A percentile compares a stretch with the other conserved stretches of the same genome.
These are phyloP conservation scores for Bubo bubo DNA, from an alignment of 2,113 vertebrate species.

Conservation along the genomic window DNA sequence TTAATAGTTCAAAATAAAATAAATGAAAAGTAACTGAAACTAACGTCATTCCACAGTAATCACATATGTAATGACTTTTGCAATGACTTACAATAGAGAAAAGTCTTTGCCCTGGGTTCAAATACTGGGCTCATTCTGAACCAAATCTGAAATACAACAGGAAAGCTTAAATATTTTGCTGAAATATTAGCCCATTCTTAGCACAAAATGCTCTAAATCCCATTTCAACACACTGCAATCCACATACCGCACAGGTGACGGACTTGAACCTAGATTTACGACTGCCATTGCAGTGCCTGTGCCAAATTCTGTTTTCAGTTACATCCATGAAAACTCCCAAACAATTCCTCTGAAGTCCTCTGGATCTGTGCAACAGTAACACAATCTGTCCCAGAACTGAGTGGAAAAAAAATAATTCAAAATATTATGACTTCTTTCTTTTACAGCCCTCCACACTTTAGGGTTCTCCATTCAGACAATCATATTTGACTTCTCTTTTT, in stretches of 20 bases:
- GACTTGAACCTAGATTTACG: not conserved
- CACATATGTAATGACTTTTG: not conserved
- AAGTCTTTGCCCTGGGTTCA: not conserved
- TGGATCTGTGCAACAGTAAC: not conserved
- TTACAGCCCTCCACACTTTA: not conserved
- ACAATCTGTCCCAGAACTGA: not conserved
- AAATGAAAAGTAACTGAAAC: not conserved
- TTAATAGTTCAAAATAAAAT: not conserved
- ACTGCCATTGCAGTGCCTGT: not conserved
- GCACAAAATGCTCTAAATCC: not conserved
- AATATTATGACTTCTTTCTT: slow-evolving; percentile 11
- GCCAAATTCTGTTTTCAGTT: slow-evolving; percentile 6
- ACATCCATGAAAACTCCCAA: not conserved
- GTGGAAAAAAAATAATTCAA: not conserved
- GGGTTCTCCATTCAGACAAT: not conserved
- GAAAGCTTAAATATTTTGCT: not conserved
- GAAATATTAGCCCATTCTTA: not conserved
- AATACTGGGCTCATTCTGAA: not conserved
- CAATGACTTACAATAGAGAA: not conserved
- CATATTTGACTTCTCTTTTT: not conserved
- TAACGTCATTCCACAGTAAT: not conserved
- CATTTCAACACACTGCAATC: not conserved
- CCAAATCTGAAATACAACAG: not conserved
- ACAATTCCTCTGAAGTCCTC: slow-evolving; percentile 5
- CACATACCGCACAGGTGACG: not conserved